Base-by-base conservation (phyloP, 2,113 vertebrate species). In the Fregetta grallaria region DNA sequence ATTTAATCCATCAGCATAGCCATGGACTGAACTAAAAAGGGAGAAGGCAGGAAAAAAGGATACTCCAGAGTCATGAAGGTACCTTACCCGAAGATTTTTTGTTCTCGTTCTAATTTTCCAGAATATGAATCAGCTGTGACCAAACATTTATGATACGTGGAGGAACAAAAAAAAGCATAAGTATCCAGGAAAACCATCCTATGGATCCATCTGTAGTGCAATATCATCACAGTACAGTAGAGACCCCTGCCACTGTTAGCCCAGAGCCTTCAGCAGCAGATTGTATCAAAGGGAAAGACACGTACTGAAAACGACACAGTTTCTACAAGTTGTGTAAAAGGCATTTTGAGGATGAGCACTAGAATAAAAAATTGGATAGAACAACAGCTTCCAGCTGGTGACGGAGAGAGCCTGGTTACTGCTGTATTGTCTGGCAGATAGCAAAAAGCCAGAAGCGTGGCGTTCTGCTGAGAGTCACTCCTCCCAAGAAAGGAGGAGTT, bases 301-400 rank as follows among this genome's bases (percentile, higher is more conserved):
- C 25, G 40, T 16, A 63, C 17, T 23, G 42, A 74, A 95, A 96
- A 92, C 4, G 1, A 56, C n/a, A 81, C 22, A 50, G 62, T 58
- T 86, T 83, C 72, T 83, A 61, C 47, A 77, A 84, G 68, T 78
- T 67, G 32, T 59, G 52, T 67, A 90, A 81, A 93, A 94, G 73
- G 63, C 36, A 62, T 87, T 81, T 78, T 67, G 68, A 93, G 42
- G 66, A 86, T 74, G 44, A 95, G 61, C 86, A 87, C 59, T 65
- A 71, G 88, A 66, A 70, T 95, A 59, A 95, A 96, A 94, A 92
- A 88, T 52, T 14, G 83, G 32, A 56, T 19, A 59, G 71, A 78
- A 82, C 70, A 87, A 90, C 53, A 80, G n/a, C 70, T 92, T 94
- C 85, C 88, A 93, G 92, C 91, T 78, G 68, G 86, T 86, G 79